Base-by-base conservation (phyloP, 2,888 invertebrate genomes). In the Tholera decimalis region DNA sequence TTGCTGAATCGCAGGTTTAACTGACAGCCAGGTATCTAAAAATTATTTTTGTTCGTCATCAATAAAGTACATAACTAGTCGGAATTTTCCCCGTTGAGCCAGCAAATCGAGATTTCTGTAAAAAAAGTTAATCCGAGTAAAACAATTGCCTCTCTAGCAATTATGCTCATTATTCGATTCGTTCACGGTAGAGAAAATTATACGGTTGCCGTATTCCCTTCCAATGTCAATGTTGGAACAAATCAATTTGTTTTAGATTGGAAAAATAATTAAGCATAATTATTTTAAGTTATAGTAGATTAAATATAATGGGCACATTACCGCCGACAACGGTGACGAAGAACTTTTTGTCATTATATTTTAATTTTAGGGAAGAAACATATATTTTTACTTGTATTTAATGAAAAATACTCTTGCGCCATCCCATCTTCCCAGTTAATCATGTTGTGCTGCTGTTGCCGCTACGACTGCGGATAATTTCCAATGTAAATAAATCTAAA, bases 221-320 rank as follows among this genome's bases (percentile, higher is more conserved):
- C 75, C 69, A 86, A 83, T 83, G 85, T 82, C 85, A 84, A 83
- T 82, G 86, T 84, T 86, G 73, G 70, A 87, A 85, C 85, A 66
- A 87, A 87, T 86, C 73, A 76, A 73, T 78, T 79, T 55, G 61
- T 63, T 65, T 47, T 64, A 68, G 68, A 60, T 79, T 44, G 37
- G 28, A 54, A 62, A 62, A 53, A 59, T 43, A 22, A 54, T 49
- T 43, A 20, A 8, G 11, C 44, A n/a, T 60, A 37, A 61, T 69
- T 60, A 62, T 15, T n/a, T n/a, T n/a, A n/a, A n/a, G n/a, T n/a
- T n/a, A n/a, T n/a, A n/a, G n/a, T n/a, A n/a, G n/a, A n/a, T n/a
- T n/a, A n/a, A n/a, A n/a, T n/a, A n/a, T n/a, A n/a, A n/a, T n/a
- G n/a, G n/a, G n/a, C n/a, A n/a, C n/a, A n/a, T n/a, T n/a, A n/a